Evolutionary conservation across 2,113 vertebrate species (phyloP), one percentile per base, ranked within the genome.

Genomic region (Etheostoma cragini): DNA sequence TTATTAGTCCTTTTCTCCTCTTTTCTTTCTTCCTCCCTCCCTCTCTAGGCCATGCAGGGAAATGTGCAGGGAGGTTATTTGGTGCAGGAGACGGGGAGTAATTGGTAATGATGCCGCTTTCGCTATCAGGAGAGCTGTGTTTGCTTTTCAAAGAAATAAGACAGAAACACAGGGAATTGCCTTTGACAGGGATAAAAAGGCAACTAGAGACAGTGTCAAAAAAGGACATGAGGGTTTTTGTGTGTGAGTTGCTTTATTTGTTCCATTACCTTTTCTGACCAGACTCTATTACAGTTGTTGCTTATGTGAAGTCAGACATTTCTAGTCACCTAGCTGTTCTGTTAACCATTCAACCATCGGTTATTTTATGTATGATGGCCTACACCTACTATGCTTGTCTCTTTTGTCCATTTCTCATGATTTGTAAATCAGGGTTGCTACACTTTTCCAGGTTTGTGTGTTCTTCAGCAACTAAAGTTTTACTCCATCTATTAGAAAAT

Each of bases 41-140:
- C 62, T 64, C 56, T 82, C 49, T 8, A 30, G 52, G 75, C 85
- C 63, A 42, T 10, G 8, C 38, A 79, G 79, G 73, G 38, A 90
- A 93, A 91, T 87, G 86, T 93, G 93, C 93, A 92, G 75, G 81
- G 84, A 54, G 64, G 42, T 85, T 80, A 79, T 88, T 93, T 92
- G 88, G 85, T 91, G 89, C 84, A 91, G 85, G 71, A 92, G 81
- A 93, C 52, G 1, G 53, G 70, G 86, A 80, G 92, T 89, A 89
- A 92, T 93, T 92, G 87, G 92, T 93, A 92, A 89, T 57, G 71
- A 64, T 64, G 85, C 76, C 72, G 83, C 80, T 84, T 85, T 85
- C 68, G 85, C 92, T 72, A 86, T 84, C 88, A 86, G 83, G 87
- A 91, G 87, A 89, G 86, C 86, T 88, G 78, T 78, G 73, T 91